phyloP scores from a whole-genome alignment of 1,140 invertebrate genomes.

The Antheraea pernyi region DNA sequence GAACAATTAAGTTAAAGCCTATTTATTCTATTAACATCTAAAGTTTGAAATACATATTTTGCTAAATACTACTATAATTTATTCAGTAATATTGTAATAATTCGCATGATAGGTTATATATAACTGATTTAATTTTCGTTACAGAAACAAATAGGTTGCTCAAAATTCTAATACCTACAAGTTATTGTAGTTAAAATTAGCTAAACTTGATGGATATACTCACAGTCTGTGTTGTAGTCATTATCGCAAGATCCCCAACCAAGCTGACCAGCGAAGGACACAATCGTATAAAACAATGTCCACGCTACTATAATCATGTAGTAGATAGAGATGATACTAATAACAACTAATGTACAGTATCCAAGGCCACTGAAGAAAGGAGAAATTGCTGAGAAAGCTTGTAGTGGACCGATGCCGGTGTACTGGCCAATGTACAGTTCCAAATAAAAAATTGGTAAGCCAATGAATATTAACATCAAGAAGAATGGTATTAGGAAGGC shows the following conservation, averaged over 20 bases:
- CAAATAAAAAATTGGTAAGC: slow-evolving; percentile 88
- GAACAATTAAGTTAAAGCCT: background rate
- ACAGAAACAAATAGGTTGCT: no score
- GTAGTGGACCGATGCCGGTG: slow-evolving; percentile 80
- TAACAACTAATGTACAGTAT: slow-evolving; percentile 86
- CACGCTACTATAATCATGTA: slow-evolving; percentile 92
- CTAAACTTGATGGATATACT: slow-evolving; percentile 46
- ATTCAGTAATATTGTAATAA: no score
- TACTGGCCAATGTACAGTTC: slow-evolving; percentile 85
- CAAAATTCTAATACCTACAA: background rate
- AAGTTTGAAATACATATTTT: no score
- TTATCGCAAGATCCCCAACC: slow-evolving; percentile 85
- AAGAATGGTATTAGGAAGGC: slow-evolving; percentile 90
- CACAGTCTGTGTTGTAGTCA: slow-evolving; percentile 83
- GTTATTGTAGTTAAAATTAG: background rate
- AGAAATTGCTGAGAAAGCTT: slow-evolving; percentile 81
- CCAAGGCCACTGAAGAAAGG: slow-evolving; percentile 84
- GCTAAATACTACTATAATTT: no score
- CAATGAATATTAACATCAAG: slow-evolving; percentile 87
- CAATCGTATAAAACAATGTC: slow-evolving; percentile 88
- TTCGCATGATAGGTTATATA: no score
- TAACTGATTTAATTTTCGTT: no score
- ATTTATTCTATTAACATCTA: no score
- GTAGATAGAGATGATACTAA: slow-evolving; percentile 89
- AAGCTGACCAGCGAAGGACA: slow-evolving; percentile 84